These are phyloP conservation scores for Ectropis crepuscularia DNA, from an alignment of 2,888 invertebrate species.

Conservation along the genomic window DNA sequence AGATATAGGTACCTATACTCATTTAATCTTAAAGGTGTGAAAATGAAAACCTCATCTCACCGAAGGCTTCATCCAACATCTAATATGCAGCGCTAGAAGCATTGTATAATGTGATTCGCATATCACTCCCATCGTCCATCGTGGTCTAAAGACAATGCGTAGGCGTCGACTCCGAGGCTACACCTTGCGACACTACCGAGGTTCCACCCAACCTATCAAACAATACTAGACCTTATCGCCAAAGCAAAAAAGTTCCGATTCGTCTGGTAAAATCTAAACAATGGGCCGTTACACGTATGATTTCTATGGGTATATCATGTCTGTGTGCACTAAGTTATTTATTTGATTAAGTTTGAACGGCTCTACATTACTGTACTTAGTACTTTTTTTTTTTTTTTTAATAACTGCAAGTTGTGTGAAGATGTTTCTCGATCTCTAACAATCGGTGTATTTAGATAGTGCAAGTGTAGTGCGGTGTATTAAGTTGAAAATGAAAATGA, in stretches of 20 bases:
- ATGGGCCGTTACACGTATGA: constrained; percentile 49
- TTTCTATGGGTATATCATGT: constrained; percentile 31
- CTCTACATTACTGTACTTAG: neutral
- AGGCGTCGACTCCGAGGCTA: constrained; percentile 46
- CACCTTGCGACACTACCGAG: constrained; percentile 50
- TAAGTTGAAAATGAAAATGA: too few relatives aligned
- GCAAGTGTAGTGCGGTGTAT: too few relatives aligned
- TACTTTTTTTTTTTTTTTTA: neutral
- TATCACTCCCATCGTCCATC: constrained; percentile 39
- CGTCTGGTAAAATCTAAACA: constrained; percentile 36
- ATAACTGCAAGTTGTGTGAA: neutral
- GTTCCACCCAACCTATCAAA: constrained; percentile 29
- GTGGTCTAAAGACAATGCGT: constrained; percentile 48
- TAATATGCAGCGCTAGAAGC: too few relatives aligned
- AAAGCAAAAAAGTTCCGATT: neutral
- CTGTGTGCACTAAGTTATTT: constrained; percentile 1
- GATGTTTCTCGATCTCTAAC: too few relatives aligned
- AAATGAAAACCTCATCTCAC: neutral
- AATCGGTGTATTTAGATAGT: too few relatives aligned
- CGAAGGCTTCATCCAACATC: too few relatives aligned
- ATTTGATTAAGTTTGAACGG: constrained; percentile 11
- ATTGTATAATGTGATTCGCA: constrained; percentile 27
- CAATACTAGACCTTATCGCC: constrained; percentile 5
- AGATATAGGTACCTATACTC: neutral
- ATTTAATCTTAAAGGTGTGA: too few relatives aligned